Base-by-base conservation (phyloP, 2,113 vertebrate genomes). In the Carassius auratus region DNA sequence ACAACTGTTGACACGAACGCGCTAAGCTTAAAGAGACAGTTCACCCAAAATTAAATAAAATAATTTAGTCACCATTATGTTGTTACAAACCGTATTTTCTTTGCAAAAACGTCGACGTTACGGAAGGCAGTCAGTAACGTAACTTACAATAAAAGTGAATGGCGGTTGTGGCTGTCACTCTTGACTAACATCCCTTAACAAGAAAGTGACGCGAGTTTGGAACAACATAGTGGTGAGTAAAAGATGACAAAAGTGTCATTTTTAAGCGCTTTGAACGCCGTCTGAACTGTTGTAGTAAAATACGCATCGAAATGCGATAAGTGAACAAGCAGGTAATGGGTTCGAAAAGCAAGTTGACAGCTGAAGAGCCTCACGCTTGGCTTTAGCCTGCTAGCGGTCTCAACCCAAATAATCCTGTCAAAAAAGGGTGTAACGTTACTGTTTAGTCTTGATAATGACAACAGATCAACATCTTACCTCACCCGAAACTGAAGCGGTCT, bases 1-100 rank as follows among this genome's bases (percentile, higher is more conserved):
- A 73, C 81, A 59, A 83, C 66, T 59, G 81, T 83, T 73, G 81
- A 83, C 64, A 83, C 48, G 68, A 83, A 59, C 57, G 33, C 21
- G 33, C 17, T 68, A 38, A 23, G 68, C 81, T 83, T 73, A 83
- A 62, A 79, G 48, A 21, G 50, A 5, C 75, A 76, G 75, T 19
- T 76, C 57, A 5, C 33, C 4, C 55, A 61, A 23, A 77, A 57
- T 5, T 1, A 77, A 48, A 42, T 4, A 71, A 17, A 19, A 76
- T 19, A 0, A 76, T 76, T 76, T 19, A 33, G 6, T 52, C 74
- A 30, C 21, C n/a, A 13, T 55, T 9, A 26, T 52, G 48, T 15
- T 52, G 75, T 52, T 19, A 30, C 6, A 3, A 23, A 26, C 23
- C 13, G 55, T 10, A 17, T 23, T 76, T 55, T 33, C 38, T 13